Percentiles rank a stretch among this genome's conserved stretches.
These are phyloP conservation scores for Macaca fascicularis DNA, from an alignment of 2,113 vertebrate genomes.

Conservation along the genomic window T2T-MFA8v1.1 NC_088386.1:129020001-129020500, in stretches of 20 bases:
- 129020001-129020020: background rate
- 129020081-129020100: background rate
- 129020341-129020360: background rate
- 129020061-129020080: background rate
- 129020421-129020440: background rate
- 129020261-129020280: background rate
- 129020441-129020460: background rate
- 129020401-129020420: background rate
- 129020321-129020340: background rate
- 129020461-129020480: background rate
- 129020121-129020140: background rate
- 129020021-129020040: background rate
- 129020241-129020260: background rate
- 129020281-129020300: background rate
- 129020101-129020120: background rate
- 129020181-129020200: background rate
- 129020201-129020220: background rate
- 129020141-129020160: background rate
- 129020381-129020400: background rate
- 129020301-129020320: background rate
- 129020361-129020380: background rate
- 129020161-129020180: background rate
- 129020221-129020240: background rate
- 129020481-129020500: background rate
- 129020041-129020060: background rate